Conservation (phyloP, 2,113 vertebrate species). For the Sigmodon hispidus region DNA sequence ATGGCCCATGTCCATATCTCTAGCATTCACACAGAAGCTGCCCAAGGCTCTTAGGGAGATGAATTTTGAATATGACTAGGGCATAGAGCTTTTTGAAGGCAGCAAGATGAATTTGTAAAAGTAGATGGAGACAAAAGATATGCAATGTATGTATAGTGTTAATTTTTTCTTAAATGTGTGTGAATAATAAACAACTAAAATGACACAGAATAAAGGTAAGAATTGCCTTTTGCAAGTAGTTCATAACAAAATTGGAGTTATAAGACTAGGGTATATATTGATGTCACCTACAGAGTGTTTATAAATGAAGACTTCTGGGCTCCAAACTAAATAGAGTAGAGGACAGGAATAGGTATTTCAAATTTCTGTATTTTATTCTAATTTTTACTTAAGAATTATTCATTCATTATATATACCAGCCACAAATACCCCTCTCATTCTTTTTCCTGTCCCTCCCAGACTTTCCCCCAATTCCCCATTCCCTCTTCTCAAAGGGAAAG, state of each 20-base stretch:
- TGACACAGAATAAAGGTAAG: neutral
- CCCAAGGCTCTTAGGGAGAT: neutral
- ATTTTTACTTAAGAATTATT: too few species aligned
- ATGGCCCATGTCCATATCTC: neutral
- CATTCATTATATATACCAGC: too few species aligned
- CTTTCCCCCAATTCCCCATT: too few species aligned
- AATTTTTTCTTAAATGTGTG: neutral
- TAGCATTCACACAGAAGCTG: neutral
- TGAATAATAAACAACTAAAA: neutral
- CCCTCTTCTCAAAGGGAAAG: too few species aligned
- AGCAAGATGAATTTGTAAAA: slow-evolving; percentile 10
- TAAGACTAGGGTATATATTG: neutral
- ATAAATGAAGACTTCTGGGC: neutral
- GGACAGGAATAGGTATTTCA: neutral
- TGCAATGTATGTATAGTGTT: neutral
- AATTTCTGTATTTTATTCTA: too few species aligned
- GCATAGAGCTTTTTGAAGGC: neutral
- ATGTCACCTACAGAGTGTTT: neutral
- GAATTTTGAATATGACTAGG: neutral
- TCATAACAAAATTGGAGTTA: neutral
- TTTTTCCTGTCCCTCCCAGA: too few species aligned
- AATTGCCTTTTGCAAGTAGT: slow-evolving; percentile 1
- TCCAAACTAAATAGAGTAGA: neutral
- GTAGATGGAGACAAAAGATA: neutral
- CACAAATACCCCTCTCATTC: too few species aligned